phyloP scores from a whole-genome alignment of 2,888 invertebrate species.

The Desoria tigrina region DNA sequence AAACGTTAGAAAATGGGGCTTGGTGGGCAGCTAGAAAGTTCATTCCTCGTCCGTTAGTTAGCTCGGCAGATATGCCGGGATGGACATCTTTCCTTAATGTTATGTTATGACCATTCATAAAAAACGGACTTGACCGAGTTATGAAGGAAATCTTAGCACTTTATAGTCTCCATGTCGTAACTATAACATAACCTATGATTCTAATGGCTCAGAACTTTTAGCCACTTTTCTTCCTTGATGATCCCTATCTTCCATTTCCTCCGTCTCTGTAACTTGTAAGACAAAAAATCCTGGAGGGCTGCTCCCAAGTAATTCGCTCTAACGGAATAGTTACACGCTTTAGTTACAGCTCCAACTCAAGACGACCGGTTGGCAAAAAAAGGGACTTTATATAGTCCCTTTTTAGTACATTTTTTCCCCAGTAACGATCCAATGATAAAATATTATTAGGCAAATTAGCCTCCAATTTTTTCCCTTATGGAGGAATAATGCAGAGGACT shows the following conservation, averaged over 20 bases:
- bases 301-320: no score
- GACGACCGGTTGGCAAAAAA: no score
- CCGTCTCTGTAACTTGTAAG: neutral
- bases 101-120: conserved; percentile 19
- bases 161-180: conserved; percentile 6
- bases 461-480: neutral
- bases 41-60: no score
- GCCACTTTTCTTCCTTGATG: neutral
- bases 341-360: no score
- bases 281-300: no score
- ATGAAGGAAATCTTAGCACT: conserved; percentile 19
- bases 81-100: conserved; percentile 5
- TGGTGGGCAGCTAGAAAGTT: no score
- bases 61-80: neutral
- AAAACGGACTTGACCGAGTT: conserved; percentile 20
- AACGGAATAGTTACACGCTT: no score
- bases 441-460: neutral
- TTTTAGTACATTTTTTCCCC: no score
- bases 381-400: no score
- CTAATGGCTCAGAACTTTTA: neutral
- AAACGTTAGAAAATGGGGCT: neutral
- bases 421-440: neutral
- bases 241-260: neutral
- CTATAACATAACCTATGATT: conserved; percentile 17
- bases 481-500: neutral